phyloP scores from a whole-genome alignment of 2,113 vertebrate species.

The Paralichthys olivaceus region DNA sequence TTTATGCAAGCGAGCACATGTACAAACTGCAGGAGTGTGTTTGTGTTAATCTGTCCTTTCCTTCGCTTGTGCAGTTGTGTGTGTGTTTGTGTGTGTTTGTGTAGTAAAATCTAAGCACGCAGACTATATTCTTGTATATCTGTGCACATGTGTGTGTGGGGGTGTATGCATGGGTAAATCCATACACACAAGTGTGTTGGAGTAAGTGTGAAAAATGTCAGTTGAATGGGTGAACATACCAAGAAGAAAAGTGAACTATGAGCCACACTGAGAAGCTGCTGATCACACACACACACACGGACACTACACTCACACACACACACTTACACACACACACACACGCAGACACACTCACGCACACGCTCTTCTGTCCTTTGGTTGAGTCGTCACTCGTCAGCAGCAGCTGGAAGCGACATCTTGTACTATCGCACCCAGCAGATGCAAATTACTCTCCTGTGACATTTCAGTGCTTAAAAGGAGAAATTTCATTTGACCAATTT shows the following conservation, averaged over 20 bases:
- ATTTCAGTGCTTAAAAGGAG: constrained; percentile 63
- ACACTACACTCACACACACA: constrained; percentile 20
- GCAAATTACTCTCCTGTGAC: constrained; percentile 61
- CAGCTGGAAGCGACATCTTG: constrained; percentile 12
- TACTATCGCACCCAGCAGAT: constrained; percentile 54
- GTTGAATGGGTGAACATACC: constrained; percentile 1
- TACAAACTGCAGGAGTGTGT: not conserved
- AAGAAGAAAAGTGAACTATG: constrained; percentile 1
- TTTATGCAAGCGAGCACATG: too few relatives aligned
- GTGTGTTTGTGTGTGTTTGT: constrained; percentile 6
- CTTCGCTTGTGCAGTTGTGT: not conserved
- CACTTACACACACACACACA: constrained; percentile 23
- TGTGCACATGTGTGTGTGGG: not conserved
- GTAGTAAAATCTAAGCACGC: not conserved
- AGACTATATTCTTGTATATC: not conserved
- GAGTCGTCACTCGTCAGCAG: constrained; percentile 20
- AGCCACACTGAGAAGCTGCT: not conserved
- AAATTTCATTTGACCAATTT: constrained; percentile 52
- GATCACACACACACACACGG: constrained; percentile 11
- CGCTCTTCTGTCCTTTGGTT: not conserved
- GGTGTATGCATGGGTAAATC: not conserved
- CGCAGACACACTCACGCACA: constrained; percentile 18
- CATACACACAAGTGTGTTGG: too few relatives aligned
- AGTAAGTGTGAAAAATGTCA: not conserved
- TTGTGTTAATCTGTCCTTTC: not conserved